Percentiles rank a stretch among this genome's conserved stretches.
Evolutionary conservation across 1,140 invertebrate genomes (phyloP).

Genomic region (Hypothenemus hampei): DNA sequence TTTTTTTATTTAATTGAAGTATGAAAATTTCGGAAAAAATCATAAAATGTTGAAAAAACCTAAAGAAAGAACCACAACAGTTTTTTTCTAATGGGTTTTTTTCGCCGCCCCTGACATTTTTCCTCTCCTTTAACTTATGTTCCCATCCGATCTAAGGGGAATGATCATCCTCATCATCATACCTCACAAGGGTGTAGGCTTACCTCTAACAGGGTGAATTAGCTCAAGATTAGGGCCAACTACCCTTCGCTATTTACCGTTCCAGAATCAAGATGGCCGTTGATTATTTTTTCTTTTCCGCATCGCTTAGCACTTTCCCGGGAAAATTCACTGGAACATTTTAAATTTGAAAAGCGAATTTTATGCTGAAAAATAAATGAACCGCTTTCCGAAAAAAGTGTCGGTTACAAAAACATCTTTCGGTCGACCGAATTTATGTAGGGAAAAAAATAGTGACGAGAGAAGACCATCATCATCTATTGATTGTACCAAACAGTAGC

Average conservation of each 20-base stretch:
- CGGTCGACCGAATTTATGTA: conserved; percentile 12
- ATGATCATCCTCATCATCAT: too few species aligned
- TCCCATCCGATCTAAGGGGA: conserved; percentile 2
- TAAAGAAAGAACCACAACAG: too few species aligned
- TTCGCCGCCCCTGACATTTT: not conserved
- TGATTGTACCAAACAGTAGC: conserved; percentile 20
- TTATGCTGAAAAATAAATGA: too few species aligned
- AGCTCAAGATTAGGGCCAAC: conserved; percentile 25
- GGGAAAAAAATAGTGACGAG: not conserved
- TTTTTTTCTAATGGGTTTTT: too few species aligned
- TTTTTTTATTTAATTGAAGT: too few species aligned
- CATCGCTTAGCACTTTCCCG: too few species aligned
- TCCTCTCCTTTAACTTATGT: not conserved
- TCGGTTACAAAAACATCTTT: conserved; percentile 15
- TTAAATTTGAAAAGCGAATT: too few species aligned
- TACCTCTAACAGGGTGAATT: conserved; percentile 24
- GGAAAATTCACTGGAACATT: too few species aligned
- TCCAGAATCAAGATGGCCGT: conserved; percentile 23
- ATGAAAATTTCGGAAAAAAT: too few species aligned
- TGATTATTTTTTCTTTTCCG: conserved; percentile 23
- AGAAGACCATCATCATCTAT: not conserved
- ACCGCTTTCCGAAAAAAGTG: too few species aligned
- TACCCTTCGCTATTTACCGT: conserved; percentile 21
- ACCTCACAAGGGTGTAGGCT: conserved; percentile 23
- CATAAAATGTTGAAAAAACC: too few species aligned